Evolutionary conservation across 2,797 vertebrate genomes (phyloP).

Genomic region (Anguilla anguilla): DNA sequence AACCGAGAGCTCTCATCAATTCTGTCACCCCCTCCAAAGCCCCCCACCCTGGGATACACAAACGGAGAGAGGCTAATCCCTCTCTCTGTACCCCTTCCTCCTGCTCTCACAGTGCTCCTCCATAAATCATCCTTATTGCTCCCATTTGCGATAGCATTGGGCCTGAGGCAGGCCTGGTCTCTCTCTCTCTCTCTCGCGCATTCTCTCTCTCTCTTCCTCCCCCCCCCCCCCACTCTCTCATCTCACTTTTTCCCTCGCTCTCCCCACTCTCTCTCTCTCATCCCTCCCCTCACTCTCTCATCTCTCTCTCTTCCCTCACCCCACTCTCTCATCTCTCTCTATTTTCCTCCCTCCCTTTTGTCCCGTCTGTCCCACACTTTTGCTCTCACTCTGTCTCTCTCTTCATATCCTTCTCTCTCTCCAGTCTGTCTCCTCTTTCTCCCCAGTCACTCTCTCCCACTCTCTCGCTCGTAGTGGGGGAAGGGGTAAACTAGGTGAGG

Average conservation of each 20-base stretch:
- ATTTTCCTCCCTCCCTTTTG: no score
- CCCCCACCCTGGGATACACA: not conserved
- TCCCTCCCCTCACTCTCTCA: no score
- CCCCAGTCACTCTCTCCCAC: no score
- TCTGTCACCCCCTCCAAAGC: not conserved
- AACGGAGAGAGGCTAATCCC: slow-evolving; percentile 3
- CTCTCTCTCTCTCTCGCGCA: not conserved
- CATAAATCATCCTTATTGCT: slow-evolving; percentile 20
- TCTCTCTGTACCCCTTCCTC: not conserved
- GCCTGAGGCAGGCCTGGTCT: not conserved
- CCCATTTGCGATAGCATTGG: not conserved
- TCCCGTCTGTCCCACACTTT: no score
- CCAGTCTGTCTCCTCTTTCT: not conserved
- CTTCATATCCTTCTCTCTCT: not conserved
- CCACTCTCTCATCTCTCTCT: not conserved
- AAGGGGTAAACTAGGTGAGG: not conserved
- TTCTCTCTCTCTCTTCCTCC: not conserved
- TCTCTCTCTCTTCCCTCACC: not conserved
- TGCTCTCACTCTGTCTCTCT: not conserved
- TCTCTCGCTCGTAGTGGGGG: not conserved
- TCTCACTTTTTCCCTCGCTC: not conserved
- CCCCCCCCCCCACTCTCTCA: not conserved
- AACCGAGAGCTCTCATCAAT: not conserved
- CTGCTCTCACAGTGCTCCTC: not conserved
- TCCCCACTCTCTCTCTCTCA: no score